These are phyloP conservation scores for Chroicocephalus ridibundus DNA, from an alignment of 2,113 vertebrate species.

Conservation along the genomic window DNA sequence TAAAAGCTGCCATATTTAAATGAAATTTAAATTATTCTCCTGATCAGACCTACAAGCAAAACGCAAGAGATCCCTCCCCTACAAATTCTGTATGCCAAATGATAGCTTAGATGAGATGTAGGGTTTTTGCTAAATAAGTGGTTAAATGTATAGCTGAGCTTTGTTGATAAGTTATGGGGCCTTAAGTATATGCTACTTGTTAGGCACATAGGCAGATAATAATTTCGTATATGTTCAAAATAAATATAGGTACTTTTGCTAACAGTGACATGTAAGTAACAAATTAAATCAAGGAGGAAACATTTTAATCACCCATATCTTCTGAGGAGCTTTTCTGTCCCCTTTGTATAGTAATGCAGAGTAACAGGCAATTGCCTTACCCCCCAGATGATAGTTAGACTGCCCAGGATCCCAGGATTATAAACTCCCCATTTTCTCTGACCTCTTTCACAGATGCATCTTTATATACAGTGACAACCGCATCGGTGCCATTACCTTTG, in stretches of 20 bases:
- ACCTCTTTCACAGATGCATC: neutral
- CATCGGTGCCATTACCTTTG: neutral
- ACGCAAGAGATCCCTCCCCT: neutral
- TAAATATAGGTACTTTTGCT: neutral
- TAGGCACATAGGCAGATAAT: neutral
- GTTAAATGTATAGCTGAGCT: neutral
- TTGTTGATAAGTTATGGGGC: neutral
- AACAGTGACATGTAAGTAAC: neutral
- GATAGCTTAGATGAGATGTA: neutral
- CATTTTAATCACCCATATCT: neutral
- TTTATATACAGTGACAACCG: neutral
- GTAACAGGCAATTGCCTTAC: neutral
- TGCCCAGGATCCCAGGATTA: neutral
- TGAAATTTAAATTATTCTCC: neutral
- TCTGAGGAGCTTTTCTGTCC: neutral
- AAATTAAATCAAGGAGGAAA: constrained; percentile 4
- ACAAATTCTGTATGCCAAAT: neutral
- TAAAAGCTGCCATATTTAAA: neutral
- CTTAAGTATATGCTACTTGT: neutral
- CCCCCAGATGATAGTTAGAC: neutral
- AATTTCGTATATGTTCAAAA: neutral
- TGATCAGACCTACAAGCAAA: neutral
- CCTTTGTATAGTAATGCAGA: neutral
- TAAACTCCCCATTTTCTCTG: neutral
- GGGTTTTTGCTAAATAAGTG: neutral